These are phyloP conservation scores for Mythimna impura DNA, from an alignment of 2,888 invertebrate genomes.

Conservation along the genomic window DNA sequence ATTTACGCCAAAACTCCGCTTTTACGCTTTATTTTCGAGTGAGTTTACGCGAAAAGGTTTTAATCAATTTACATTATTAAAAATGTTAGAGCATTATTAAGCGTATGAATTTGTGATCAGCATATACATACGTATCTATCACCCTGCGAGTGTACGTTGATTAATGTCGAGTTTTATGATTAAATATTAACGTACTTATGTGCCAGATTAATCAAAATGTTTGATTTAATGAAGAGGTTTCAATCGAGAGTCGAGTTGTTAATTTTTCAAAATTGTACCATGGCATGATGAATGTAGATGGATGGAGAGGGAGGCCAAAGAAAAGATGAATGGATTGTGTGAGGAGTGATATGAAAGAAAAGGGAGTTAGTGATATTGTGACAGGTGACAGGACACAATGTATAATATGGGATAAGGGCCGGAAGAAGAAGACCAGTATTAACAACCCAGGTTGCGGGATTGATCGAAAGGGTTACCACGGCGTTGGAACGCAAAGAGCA, in stretches of 20 bases:
- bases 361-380: too few species aligned
- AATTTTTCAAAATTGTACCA: not conserved
- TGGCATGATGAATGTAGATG: too few species aligned
- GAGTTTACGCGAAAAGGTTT: constrained; percentile 72
- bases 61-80: constrained; percentile 78
- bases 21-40: constrained; percentile 69
- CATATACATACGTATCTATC: constrained; percentile 25
- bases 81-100: constrained; percentile 64
- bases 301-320: too few species aligned
- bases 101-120: constrained; percentile 52
- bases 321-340: too few species aligned
- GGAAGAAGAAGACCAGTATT: too few species aligned
- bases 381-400: too few species aligned
- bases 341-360: too few species aligned
- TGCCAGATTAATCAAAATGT: constrained; percentile 3
- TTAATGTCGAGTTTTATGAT: constrained; percentile 28
- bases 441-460: too few species aligned
- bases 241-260: not conserved
- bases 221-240: constrained; percentile 12
- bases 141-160: constrained; percentile 12
- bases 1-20: constrained; percentile 74
- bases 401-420: too few species aligned
- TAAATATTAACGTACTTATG: constrained; percentile 4
- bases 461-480: too few species aligned
- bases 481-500: too few species aligned